These are phyloP conservation scores for Nothocercus julius DNA, from an alignment of 2,113 vertebrate species.

Conservation along the genomic window DNA sequence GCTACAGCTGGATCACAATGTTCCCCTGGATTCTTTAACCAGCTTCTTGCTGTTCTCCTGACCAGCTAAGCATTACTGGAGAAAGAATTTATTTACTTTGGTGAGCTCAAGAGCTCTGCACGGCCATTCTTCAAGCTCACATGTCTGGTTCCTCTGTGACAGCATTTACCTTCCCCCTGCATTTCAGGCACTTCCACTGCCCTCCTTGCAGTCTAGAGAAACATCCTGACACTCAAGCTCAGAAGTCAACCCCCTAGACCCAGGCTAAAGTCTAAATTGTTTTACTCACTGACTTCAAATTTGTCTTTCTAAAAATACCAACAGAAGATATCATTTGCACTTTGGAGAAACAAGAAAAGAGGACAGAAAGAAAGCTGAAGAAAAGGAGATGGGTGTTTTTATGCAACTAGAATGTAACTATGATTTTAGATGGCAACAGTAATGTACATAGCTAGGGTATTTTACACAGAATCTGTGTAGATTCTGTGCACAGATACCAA, in stretches of 20 bases:
- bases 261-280: not conserved
- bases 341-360: not conserved
- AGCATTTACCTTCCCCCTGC: not conserved
- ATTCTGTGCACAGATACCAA: too few species aligned
- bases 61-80: not conserved
- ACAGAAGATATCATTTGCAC: not conserved
- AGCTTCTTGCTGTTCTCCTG: not conserved
- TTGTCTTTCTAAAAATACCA: not conserved
- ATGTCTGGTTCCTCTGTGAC: not conserved
- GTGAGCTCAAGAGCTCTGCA: not conserved
- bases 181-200: not conserved
- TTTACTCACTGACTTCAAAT: not conserved
- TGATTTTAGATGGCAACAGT: not conserved
- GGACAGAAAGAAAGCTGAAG: fast-evolving
- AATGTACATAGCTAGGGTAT: not conserved
- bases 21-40: not conserved
- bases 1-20: not conserved
- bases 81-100: not conserved
- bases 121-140: not conserved
- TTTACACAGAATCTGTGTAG: not conserved
- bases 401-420: not conserved
- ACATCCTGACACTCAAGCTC: not conserved
- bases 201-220: not conserved
- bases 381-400: not conserved
- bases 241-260: not conserved